phyloP scores from a whole-genome alignment of 2,113 vertebrate genomes.

The Heterochromis multidens region DNA sequence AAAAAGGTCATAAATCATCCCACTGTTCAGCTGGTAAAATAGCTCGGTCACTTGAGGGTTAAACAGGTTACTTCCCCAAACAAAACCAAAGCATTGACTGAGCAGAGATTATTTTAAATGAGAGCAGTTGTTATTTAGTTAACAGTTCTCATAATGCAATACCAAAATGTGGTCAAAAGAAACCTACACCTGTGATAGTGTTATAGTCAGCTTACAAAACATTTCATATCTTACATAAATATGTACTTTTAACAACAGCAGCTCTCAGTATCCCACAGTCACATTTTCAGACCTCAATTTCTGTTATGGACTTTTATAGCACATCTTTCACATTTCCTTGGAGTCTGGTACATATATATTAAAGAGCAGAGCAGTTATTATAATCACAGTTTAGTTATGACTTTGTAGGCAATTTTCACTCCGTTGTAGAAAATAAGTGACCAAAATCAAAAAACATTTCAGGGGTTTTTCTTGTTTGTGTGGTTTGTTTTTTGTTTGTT shows the following conservation, averaged over 20 bases:
- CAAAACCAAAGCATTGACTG: neutral
- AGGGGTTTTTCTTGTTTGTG: neutral
- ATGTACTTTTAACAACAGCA: neutral
- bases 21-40: neutral
- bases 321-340: neutral
- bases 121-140: neutral
- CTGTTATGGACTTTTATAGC: neutral
- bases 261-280: neutral
- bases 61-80: neutral
- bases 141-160: neutral
- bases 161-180: neutral
- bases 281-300: neutral
- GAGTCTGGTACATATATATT: neutral
- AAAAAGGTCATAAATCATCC: neutral
- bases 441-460: too few relatives aligned
- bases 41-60: neutral
- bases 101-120: neutral
- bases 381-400: neutral
- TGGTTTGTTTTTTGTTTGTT: neutral
- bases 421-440: too few relatives aligned
- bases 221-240: neutral
- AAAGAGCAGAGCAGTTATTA: neutral
- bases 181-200: fast-evolving
- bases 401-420: neutral
- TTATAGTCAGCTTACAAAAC: neutral